A percentile compares a stretch with the other conserved stretches of the same genome.
phyloP scores from a whole-genome alignment of 2,888 invertebrate species.

The Temnothorax rugatulus region DNA sequence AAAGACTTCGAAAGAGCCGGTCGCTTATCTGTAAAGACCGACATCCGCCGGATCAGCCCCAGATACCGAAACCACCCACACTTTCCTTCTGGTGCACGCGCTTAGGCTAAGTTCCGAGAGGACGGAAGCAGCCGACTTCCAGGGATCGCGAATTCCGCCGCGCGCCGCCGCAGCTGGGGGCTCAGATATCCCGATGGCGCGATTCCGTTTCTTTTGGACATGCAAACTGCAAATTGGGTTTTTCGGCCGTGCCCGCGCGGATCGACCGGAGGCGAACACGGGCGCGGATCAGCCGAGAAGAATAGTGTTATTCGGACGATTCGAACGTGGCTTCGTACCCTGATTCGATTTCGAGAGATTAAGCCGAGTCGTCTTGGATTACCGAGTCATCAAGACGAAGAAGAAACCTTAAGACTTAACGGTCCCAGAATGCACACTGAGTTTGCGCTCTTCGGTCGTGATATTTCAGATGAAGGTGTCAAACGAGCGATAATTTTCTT shows the following conservation, averaged over 20 bases:
- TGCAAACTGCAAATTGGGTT: constrained; percentile 13
- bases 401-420: constrained; percentile 83
- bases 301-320: constrained; percentile 17
- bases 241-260: not conserved
- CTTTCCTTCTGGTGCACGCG: constrained; percentile 82
- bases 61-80: constrained; percentile 84
- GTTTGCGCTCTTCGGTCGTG: constrained; percentile 69
- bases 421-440: constrained; percentile 79
- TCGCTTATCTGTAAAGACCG: constrained; percentile 82
- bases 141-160: constrained; percentile 60
- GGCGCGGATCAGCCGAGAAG: not conserved
- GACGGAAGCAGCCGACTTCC: constrained; percentile 69
- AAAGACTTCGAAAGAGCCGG: constrained; percentile 85
- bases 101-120: constrained; percentile 71
- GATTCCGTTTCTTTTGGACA: not conserved
- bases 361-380: constrained; percentile 79
- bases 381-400: constrained; percentile 80
- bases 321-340: constrained; percentile 68
- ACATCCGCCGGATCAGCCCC: constrained; percentile 86
- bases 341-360: constrained; percentile 77
- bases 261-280: not conserved
- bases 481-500: not conserved
- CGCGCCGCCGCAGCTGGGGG: not conserved
- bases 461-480: constrained; percentile 32
- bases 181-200: constrained; percentile 1